Conservation (phyloP, 2,888 invertebrate genomes). For the Leptinotarsa peninsularis region DNA sequence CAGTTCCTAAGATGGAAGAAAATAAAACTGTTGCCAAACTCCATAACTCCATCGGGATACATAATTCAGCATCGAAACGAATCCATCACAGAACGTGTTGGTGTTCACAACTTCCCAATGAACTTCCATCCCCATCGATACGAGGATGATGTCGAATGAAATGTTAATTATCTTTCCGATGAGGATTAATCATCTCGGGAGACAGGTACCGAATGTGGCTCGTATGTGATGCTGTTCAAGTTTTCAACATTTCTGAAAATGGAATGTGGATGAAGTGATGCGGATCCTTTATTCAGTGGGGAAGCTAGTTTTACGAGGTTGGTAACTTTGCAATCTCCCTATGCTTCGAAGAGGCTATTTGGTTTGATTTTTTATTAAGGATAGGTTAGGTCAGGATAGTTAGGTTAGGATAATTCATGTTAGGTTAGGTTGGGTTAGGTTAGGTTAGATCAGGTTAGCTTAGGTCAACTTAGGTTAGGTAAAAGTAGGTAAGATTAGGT, state of each 20-base stretch:
- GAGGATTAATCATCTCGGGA: background rate
- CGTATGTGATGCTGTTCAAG: background rate
- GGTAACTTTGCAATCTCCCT: too few relatives aligned
- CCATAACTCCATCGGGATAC: background rate
- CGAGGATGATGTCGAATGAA: slow-evolving; percentile 5
- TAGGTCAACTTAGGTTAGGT: too few relatives aligned
- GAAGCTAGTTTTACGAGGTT: too few relatives aligned
- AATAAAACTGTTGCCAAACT: background rate
- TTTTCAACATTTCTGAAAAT: background rate
- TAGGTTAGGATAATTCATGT: too few relatives aligned
- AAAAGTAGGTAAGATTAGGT: too few relatives aligned
- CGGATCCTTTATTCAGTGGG: too few relatives aligned
- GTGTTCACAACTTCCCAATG: background rate
- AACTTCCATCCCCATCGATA: slow-evolving; percentile 1
- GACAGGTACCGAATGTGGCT: background rate
- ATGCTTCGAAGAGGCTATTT: too few relatives aligned
- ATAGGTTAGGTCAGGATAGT: too few relatives aligned
- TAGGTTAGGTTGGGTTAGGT: too few relatives aligned
- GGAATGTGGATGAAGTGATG: background rate
- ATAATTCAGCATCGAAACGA: background rate
- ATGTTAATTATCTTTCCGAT: background rate
- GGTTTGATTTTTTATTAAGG: too few relatives aligned
- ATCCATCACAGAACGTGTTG: background rate
- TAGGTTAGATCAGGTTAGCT: too few relatives aligned
- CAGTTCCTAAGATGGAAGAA: background rate